These are phyloP conservation scores for Tillus elongatus DNA, from an alignment of 2,888 invertebrate genomes.

Conservation along the genomic window DNA sequence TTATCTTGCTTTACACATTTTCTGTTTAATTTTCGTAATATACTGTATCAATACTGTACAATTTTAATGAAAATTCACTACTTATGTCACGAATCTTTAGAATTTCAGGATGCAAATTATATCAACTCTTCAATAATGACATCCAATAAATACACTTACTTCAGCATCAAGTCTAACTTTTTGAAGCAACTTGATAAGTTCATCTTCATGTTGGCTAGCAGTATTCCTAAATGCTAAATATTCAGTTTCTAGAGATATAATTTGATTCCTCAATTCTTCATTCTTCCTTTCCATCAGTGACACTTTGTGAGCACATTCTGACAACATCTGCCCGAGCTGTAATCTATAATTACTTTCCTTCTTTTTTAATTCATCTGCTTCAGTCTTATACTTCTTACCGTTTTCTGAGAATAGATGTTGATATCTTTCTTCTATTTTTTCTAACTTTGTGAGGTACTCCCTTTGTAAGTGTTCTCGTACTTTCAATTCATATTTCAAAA, in stretches of 20 bases:
- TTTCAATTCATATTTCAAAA: conserved; percentile 26
- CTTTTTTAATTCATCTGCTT: conserved; percentile 24
- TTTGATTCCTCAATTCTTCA: conserved; percentile 7
- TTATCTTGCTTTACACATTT: no score
- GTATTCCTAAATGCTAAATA: conserved; percentile 7
- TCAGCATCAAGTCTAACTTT: conserved; percentile 7
- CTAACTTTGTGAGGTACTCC: conserved; percentile 26
- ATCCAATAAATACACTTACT: no score
- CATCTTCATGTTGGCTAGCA: conserved; percentile 5
- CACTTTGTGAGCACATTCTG: conserved; percentile 27
- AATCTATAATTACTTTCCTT: conserved; percentile 27
- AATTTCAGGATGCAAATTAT: no score
- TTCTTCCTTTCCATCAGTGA: conserved; percentile 11
- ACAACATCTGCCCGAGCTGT: conserved; percentile 25
- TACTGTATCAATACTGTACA: no score
- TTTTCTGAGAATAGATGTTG: conserved; percentile 22
- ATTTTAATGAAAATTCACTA: no score
- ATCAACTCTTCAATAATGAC: no score
- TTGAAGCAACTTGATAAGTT: conserved; percentile 7
- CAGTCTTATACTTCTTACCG: conserved; percentile 25
- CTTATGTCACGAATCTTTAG: no score
- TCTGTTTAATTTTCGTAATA: no score
- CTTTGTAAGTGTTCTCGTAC: conserved; percentile 28
- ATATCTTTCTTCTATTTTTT: conserved; percentile 29
- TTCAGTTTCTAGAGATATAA: conserved; percentile 7